These are phyloP conservation scores for Eueremaeus valkanovi DNA, from an alignment of 2,888 invertebrate genomes.

Conservation along the genomic window DNA sequence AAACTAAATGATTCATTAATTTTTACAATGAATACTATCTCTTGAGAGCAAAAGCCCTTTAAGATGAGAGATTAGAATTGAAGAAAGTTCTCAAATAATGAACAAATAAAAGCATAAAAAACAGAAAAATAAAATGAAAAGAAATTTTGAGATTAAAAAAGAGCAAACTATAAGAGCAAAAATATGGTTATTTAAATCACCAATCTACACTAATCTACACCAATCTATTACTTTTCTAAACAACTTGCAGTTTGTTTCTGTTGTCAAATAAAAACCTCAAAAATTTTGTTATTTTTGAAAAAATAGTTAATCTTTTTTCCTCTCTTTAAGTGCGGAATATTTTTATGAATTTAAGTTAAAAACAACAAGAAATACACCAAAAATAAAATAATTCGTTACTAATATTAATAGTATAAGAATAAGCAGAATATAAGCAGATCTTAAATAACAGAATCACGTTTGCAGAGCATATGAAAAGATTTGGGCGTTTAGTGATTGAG, in stretches of 20 bases:
- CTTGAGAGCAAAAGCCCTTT: neutral
- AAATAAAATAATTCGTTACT: neutral
- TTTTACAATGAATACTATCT: too few relatives aligned
- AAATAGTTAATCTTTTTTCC: neutral
- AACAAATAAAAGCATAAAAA: too few relatives aligned
- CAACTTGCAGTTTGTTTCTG: neutral
- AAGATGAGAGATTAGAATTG: neutral
- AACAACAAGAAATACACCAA: neutral
- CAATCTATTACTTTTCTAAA: neutral
- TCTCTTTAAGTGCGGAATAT: neutral
- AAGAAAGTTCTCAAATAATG: too few relatives aligned
- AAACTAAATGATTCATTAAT: too few relatives aligned
- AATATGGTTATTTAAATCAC: too few relatives aligned
- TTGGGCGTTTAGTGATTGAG: conserved; percentile 6
- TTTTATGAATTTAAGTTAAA: neutral
- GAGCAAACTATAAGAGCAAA: too few relatives aligned
- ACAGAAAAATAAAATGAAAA: too few relatives aligned
- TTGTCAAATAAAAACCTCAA: neutral
- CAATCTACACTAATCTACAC: too few relatives aligned
- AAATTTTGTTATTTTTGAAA: neutral
- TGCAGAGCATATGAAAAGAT: neutral
- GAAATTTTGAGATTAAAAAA: too few relatives aligned
- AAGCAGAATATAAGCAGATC: neutral
- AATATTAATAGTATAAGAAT: too few relatives aligned
- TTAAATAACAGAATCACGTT: neutral